Percentiles rank a stretch among this genome's conserved stretches.
Evolutionary conservation across 2,888 invertebrate genomes (phyloP).

Genomic region (Stenotaenia linearis): DNA sequence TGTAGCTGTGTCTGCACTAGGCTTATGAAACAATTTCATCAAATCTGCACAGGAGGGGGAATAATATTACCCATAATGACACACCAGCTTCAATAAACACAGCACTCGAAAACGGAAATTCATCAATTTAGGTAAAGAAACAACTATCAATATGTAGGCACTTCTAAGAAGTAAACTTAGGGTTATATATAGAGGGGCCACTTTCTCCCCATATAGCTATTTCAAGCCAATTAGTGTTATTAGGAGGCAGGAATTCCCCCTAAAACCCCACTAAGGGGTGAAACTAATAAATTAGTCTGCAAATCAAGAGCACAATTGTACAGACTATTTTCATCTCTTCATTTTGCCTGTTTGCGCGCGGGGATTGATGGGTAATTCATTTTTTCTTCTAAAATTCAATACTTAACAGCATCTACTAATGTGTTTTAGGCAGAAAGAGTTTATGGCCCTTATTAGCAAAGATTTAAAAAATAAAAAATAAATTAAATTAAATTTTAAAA

Average conservation of each 20-base stretch:
- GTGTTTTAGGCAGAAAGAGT: too few species aligned
- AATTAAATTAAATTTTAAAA: too few species aligned
- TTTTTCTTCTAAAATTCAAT: too few species aligned
- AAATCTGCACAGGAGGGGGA: background rate
- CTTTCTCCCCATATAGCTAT: background rate
- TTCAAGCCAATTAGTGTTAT: conserved; percentile 7
- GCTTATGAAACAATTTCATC: background rate
- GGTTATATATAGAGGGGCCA: background rate
- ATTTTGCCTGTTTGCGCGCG: too few species aligned
- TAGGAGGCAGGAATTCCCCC: background rate
- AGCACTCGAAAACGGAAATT: background rate
- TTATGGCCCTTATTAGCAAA: too few species aligned
- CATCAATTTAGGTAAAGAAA: background rate
- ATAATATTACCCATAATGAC: background rate
- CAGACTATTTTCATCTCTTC: background rate
- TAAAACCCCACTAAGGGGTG: background rate
- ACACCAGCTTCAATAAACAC: background rate
- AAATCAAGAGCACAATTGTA: background rate
- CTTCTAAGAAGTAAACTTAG: background rate
- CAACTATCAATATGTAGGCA: background rate
- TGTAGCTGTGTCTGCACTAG: too few species aligned
- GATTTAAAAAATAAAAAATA: too few species aligned
- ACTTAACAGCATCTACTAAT: too few species aligned
- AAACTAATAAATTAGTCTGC: conserved; percentile 16
- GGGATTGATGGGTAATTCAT: too few species aligned